Conservation (phyloP, 2,888 invertebrate species). For the Ormyrus pomaceus region DNA sequence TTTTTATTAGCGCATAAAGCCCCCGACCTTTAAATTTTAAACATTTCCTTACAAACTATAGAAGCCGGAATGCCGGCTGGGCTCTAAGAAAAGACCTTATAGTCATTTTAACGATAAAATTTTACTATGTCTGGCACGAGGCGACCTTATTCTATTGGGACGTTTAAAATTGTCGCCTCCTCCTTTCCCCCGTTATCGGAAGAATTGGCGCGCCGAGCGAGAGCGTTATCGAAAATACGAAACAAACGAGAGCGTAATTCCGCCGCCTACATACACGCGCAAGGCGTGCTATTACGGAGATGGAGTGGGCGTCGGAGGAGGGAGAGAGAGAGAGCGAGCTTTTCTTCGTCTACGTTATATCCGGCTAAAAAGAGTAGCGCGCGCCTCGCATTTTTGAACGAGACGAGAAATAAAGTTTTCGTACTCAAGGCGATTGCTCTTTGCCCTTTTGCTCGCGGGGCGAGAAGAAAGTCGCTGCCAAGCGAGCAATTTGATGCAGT, state of each 20-base stretch:
- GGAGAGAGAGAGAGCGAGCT: background rate
- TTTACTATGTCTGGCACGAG: slow-evolving; percentile 36
- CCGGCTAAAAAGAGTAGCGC: slow-evolving; percentile 4
- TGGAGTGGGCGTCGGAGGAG: too few relatives aligned
- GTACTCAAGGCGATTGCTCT: too few relatives aligned
- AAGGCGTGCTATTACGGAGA: background rate
- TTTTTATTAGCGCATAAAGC: background rate
- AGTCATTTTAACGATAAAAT: slow-evolving; percentile 35
- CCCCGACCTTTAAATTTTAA: slow-evolving; percentile 6
- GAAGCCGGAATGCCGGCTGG: slow-evolving; percentile 20
- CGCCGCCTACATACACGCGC: background rate
- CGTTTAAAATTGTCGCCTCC: slow-evolving; percentile 38
- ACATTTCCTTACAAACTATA: background rate
- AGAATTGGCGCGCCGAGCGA: slow-evolving; percentile 26
- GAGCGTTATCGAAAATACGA: slow-evolving; percentile 38
- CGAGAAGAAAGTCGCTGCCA: too few relatives aligned
- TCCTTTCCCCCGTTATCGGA: background rate
- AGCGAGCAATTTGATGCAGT: too few relatives aligned
- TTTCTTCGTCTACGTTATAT: background rate
- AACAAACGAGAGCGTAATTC: slow-evolving; percentile 42
- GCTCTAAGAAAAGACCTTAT: slow-evolving; percentile 13
- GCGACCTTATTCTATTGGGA: slow-evolving; percentile 42
- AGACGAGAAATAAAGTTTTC: slow-evolving; percentile 2
- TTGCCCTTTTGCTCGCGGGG: too few relatives aligned
- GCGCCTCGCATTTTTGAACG: slow-evolving; percentile 24